These are phyloP conservation scores for Gopherus flavomarginatus DNA, from an alignment of 2,113 vertebrate genomes.

Conservation along the genomic window DNA sequence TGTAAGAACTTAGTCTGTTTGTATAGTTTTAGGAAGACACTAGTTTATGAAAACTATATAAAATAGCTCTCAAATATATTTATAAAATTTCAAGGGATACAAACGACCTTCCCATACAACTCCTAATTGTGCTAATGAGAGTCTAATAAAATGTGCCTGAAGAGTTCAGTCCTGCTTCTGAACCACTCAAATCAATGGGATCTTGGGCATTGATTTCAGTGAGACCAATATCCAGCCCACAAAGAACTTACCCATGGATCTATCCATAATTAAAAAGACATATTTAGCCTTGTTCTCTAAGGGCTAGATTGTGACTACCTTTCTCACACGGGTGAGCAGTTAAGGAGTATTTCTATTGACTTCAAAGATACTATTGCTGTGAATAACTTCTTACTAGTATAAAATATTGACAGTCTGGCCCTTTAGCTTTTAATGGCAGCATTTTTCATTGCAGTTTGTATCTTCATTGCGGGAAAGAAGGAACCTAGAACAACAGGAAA, in stretches of 20 bases:
- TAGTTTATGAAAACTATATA: constrained; percentile 20
- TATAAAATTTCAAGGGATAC: constrained; percentile 21
- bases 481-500: not conserved
- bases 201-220: not conserved
- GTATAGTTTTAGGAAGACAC: not conserved
- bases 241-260: not conserved
- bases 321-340: not conserved
- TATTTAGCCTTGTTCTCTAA: not conserved
- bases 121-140: not conserved
- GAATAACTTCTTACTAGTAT: not conserved
- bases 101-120: not conserved
- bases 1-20: not conserved
- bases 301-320: not conserved
- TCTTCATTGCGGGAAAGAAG: not conserved
- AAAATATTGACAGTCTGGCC: not conserved
- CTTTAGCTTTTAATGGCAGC: not conserved
- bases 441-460: not conserved
- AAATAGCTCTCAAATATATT: constrained; percentile 39
- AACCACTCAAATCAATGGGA: not conserved
- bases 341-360: not conserved
- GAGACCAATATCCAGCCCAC: not conserved
- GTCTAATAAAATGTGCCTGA: not conserved
- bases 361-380: not conserved
- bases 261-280: not conserved
- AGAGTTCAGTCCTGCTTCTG: not conserved